Percentiles rank a stretch among this genome's conserved stretches.
These are phyloP conservation scores for Gallinago solitaria DNA, from an alignment of 2,797 vertebrate species.

Conservation along the genomic window DNA sequence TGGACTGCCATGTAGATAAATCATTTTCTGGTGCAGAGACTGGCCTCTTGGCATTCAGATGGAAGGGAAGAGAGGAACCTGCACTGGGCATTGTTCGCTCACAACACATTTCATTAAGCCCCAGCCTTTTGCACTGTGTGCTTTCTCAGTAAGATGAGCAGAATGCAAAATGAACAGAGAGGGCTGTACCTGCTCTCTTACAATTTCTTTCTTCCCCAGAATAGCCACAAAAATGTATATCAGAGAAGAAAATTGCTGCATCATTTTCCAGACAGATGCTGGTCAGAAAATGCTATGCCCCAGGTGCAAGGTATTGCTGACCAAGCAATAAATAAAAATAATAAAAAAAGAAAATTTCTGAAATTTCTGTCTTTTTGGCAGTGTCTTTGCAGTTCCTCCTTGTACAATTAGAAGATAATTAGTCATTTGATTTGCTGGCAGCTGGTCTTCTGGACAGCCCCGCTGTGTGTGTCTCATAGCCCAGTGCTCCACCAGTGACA, in stretches of 20 bases:
- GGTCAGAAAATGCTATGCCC: not conserved
- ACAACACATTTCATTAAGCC: not conserved
- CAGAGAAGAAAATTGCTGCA: not conserved
- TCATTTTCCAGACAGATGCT: not conserved
- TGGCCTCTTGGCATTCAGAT: not conserved
- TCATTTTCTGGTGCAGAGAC: not conserved
- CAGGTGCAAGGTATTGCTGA: not conserved
- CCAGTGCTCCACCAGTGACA: conserved; percentile 56
- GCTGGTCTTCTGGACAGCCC: fast-evolving
- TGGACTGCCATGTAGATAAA: not conserved
- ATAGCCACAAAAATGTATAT: not conserved
- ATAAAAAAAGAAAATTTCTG: not conserved
- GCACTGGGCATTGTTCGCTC: fast-evolving
- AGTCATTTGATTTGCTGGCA: not conserved
- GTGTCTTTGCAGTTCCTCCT: not conserved
- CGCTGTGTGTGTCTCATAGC: fast-evolving
- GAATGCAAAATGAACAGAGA: not conserved
- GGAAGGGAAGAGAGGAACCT: not conserved
- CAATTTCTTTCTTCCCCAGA: not conserved
- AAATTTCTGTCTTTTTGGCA: not conserved
- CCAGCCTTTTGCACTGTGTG: not conserved
- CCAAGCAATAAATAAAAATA: not conserved
- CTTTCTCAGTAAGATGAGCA: not conserved
- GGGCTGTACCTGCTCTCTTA: not conserved
- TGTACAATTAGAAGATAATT: not conserved